phyloP scores from a whole-genome alignment of 1,140 invertebrate species.

The Pseudoatta argentina region DNA sequence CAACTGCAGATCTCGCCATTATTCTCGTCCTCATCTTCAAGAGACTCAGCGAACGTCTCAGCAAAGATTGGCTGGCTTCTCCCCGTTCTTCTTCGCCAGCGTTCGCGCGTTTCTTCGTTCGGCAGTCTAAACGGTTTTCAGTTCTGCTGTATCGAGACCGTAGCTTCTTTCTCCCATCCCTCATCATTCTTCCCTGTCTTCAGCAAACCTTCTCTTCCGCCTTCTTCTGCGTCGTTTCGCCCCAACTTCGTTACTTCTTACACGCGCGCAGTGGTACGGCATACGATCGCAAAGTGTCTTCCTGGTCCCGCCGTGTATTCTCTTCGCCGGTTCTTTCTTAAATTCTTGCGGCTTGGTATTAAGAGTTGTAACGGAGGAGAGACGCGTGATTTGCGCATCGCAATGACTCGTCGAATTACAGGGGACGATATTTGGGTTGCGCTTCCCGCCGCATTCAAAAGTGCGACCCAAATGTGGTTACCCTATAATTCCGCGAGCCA shows the following conservation, averaged over 20 bases:
- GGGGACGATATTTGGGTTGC: slow-evolving; percentile 48
- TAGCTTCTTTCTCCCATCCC: slow-evolving; percentile 15
- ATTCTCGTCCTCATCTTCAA: background rate
- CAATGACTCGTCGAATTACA: slow-evolving; percentile 46
- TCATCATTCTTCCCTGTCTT: slow-evolving; percentile 22
- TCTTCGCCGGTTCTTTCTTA: slow-evolving; percentile 32
- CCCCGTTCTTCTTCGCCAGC: background rate
- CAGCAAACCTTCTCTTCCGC: slow-evolving; percentile 52
- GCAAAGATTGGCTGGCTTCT: slow-evolving; percentile 6
- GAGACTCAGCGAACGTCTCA: background rate
- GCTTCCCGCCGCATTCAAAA: slow-evolving; percentile 25
- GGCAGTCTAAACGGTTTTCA: slow-evolving; percentile 6
- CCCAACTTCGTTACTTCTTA: slow-evolving; percentile 45
- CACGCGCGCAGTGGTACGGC: slow-evolving; percentile 16
- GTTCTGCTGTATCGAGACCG: slow-evolving; percentile 29
- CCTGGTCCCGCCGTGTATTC: slow-evolving; percentile 20
- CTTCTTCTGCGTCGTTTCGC: slow-evolving; percentile 43
- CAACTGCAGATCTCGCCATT: slow-evolving; percentile 1
- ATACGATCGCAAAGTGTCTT: slow-evolving; percentile 38
- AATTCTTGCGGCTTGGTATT: slow-evolving; percentile 53
- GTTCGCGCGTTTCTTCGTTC: slow-evolving; percentile 17
- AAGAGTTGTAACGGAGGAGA: slow-evolving; percentile 20
- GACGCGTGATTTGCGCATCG: slow-evolving; percentile 36
- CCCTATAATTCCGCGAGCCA: slow-evolving; percentile 27
- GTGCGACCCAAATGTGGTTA: slow-evolving; percentile 16